Evolutionary conservation across 2,888 invertebrate genomes (phyloP).

Genomic region (Cabera pusaria): DNA sequence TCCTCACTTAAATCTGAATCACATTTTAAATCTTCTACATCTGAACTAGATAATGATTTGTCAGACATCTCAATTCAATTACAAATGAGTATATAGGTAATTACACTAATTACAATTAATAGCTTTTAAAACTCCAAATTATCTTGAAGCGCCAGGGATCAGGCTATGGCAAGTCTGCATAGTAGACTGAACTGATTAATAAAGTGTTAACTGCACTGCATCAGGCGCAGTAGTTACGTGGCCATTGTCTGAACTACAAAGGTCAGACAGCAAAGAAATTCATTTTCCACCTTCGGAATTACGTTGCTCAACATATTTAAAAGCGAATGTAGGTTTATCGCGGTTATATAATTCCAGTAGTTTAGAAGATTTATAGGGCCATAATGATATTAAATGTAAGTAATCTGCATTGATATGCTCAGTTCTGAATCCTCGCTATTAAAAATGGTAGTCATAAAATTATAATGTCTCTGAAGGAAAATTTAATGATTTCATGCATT

Average conservation of each 20-base stretch:
- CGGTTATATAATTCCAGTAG: conserved; percentile 7
- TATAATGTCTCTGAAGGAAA: conserved; percentile 11
- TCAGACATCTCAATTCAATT: conserved; percentile 12
- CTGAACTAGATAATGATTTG: conserved; percentile 33
- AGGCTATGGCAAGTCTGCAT: conserved; percentile 9
- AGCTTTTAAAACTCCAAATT: too few relatives aligned
- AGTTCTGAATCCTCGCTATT: conserved; percentile 3
- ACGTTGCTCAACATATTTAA: conserved; percentile 10
- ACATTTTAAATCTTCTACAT: too few relatives aligned
- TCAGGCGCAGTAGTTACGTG: conserved; percentile 37
- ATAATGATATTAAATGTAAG: conserved; percentile 11
- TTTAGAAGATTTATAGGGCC: conserved; percentile 15
- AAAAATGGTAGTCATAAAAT: conserved; percentile 15
- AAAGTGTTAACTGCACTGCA: conserved; percentile 50
- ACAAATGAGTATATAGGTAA: too few relatives aligned
- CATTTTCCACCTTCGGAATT: conserved; percentile 8
- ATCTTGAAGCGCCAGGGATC: too few relatives aligned
- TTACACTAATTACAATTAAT: too few relatives aligned
- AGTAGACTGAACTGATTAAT: conserved; percentile 30
- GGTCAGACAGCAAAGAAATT: conserved; percentile 28
- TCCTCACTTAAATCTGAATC: conserved; percentile 29
- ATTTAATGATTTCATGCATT: too few relatives aligned
- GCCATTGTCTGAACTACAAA: conserved; percentile 30
- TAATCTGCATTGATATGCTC: conserved; percentile 13
- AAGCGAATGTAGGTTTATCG: conserved; percentile 20